Evolutionary conservation across 2,888 invertebrate species (phyloP).

Genomic region (Chymomyza amoena): DNA sequence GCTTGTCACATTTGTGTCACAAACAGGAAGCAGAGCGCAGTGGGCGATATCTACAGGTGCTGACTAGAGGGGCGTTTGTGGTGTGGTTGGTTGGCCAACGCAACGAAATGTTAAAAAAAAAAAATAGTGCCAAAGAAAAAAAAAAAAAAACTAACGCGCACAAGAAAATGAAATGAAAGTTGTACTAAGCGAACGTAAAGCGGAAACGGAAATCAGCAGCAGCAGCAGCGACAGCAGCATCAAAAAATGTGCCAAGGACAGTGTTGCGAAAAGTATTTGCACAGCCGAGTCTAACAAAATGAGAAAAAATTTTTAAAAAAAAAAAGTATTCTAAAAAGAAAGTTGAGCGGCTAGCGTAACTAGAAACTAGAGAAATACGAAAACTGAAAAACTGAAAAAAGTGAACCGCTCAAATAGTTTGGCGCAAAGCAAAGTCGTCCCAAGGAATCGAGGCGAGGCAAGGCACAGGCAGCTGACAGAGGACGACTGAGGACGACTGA

Average conservation of each 20-base stretch:
- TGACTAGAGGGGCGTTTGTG: constrained; percentile 2
- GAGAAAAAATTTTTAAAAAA: neutral
- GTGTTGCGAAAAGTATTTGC: constrained; percentile 63
- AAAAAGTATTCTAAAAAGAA: neutral
- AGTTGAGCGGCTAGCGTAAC: constrained; percentile 12
- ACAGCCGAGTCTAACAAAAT: constrained; percentile 24
- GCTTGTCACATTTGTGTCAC: constrained; percentile 75
- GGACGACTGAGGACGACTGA: neutral
- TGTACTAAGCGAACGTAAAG: constrained; percentile 66
- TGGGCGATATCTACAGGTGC: neutral
- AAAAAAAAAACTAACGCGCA: constrained; percentile 57
- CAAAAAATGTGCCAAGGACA: constrained; percentile 74
- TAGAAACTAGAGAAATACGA: constrained; percentile 9
- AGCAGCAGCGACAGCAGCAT: constrained; percentile 32
- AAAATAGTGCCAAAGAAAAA: neutral
- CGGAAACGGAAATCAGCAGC: constrained; percentile 74
- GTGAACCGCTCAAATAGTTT: constrained; percentile 19
- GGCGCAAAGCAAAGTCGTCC: constrained; percentile 34
- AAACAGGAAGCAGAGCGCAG: constrained; percentile 66
- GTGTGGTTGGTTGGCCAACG: constrained; percentile 5
- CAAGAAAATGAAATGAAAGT: constrained; percentile 69
- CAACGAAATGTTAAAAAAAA: constrained; percentile 39
- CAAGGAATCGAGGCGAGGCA: constrained; percentile 39
- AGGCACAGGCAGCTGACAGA: constrained; percentile 6
- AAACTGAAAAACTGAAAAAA: constrained; percentile 5